Conservation (phyloP, 2,113 vertebrate genomes). For the Capreolus pygargus region DNA sequence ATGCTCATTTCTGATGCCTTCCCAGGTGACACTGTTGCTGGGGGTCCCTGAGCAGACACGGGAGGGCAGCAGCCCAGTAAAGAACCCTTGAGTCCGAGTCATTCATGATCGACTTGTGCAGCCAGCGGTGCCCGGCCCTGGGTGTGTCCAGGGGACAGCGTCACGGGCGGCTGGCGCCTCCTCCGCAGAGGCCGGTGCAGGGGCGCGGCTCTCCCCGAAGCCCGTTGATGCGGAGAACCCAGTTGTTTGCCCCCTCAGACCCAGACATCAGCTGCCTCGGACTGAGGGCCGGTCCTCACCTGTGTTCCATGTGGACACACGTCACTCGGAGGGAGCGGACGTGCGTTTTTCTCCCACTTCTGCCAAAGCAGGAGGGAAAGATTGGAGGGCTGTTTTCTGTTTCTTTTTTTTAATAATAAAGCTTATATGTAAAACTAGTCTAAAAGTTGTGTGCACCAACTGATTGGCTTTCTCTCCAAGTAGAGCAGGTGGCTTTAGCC, state of each 20-base stretch:
- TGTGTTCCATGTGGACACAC: rapidly evolving
- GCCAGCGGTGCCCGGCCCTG: background rate
- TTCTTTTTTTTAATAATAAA: background rate
- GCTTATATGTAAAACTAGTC: background rate
- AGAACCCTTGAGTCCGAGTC: background rate
- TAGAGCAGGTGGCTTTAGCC: background rate
- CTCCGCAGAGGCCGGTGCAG: background rate
- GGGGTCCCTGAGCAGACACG: rapidly evolving
- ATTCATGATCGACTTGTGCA: rapidly evolving
- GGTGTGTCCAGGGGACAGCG: rapidly evolving
- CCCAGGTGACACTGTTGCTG: background rate
- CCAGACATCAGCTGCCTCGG: background rate
- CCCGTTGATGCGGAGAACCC: rapidly evolving
- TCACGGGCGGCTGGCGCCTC: background rate
- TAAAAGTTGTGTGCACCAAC: background rate
- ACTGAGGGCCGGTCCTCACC: background rate
- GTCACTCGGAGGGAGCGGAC: background rate
- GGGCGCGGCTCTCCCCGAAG: background rate
- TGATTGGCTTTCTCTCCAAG: background rate
- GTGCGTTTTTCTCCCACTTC: background rate
- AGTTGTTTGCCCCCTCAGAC: rapidly evolving
- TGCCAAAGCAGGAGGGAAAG: background rate
- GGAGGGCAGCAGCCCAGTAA: no score
- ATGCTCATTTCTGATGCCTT: background rate
- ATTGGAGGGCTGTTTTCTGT: background rate